Evolutionary conservation across 2,888 invertebrate genomes (phyloP).

Genomic region (Drosophila merina): DNA sequence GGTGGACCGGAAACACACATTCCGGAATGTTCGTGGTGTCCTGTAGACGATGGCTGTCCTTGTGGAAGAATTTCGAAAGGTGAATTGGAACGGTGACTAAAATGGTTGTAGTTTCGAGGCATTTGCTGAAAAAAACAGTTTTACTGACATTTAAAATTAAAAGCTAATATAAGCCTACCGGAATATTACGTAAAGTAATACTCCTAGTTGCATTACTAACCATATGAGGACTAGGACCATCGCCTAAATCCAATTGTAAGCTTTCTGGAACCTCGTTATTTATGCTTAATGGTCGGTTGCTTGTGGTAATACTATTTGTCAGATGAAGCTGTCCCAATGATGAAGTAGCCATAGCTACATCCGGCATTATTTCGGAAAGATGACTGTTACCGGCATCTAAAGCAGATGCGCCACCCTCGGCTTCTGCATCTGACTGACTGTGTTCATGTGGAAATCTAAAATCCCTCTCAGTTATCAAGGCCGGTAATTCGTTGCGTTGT

Average conservation of each 20-base stretch:
- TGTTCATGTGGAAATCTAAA: constrained; percentile 81
- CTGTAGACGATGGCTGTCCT: constrained; percentile 81
- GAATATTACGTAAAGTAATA: constrained; percentile 81
- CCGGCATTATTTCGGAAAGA: constrained; percentile 93
- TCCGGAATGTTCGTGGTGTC: constrained; percentile 80
- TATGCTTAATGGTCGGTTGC: constrained; percentile 49
- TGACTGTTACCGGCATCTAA: constrained; percentile 88
- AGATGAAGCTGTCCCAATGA: constrained; percentile 89
- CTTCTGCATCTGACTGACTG: constrained; percentile 66
- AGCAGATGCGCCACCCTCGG: constrained; percentile 84
- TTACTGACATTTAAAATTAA: neutral
- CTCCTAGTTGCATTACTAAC: constrained; percentile 73
- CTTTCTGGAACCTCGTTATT: constrained; percentile 83
- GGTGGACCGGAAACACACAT: constrained; percentile 82
- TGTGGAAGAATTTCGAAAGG: constrained; percentile 83
- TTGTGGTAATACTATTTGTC: constrained; percentile 48
- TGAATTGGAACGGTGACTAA: constrained; percentile 83
- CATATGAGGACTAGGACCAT: constrained; percentile 89
- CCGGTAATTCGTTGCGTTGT: constrained; percentile 87
- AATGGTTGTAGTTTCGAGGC: constrained; percentile 83
- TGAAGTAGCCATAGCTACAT: constrained; percentile 95
- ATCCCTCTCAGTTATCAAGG: constrained; percentile 88
- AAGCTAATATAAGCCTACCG: constrained; percentile 65
- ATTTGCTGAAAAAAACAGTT: constrained; percentile 70
- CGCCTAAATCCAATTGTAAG: constrained; percentile 91